Evolutionary conservation across 2,113 vertebrate genomes (phyloP), one percentile per base, ranked within the genome.

Genomic region (Phoenicopterus ruber): DNA sequence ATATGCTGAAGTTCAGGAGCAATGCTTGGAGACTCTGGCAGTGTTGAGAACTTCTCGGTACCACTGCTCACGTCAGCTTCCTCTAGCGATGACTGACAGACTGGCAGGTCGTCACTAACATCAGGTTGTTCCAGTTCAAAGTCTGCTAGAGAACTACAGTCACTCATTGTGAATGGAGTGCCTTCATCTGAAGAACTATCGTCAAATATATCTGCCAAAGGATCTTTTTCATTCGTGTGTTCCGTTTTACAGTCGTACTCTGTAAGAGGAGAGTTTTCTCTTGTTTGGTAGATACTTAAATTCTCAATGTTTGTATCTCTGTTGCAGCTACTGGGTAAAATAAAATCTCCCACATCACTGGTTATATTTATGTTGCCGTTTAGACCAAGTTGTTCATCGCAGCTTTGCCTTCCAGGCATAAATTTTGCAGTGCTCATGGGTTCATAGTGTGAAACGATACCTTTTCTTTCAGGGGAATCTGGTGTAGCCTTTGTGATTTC

Each of bases 151-250:
- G 97, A 98, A 4, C 90, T 95, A 4, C n/a, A 66, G 10, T 98
- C 98, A 29, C 98, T 98, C n/a, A 98, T 29, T 32, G 98, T 98
- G 76, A 98, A 98, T 9, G 96, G 61, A 65, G 89, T 94, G 10
- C 98, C 98, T 90, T 98, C 97, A 11, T 96, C 85, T 29, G 98
- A 97, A 7, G 80, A 97, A 42, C 89, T 96, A 8, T 94, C 71
- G 1, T 17, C 71, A 72, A 77, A 86, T 22, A 44, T 0, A 59
- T 82, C 70, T 15, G 58, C 83, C 24, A 31, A 34, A 92, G 50
- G 10, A 25, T 40, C 15, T 61, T 32, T 79, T 44, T 61, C 31
- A 26, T 59, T 42, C 74, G 55, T 54, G 28, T 1, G 0, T 49
- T 58, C 49, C 3, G 1, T 78, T 67, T 89, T 79, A 49, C 7